Percentiles rank a stretch among this genome's conserved stretches.
Evolutionary conservation across 2,113 vertebrate genomes (phyloP).

Genomic region (Axis porcinus): DNA sequence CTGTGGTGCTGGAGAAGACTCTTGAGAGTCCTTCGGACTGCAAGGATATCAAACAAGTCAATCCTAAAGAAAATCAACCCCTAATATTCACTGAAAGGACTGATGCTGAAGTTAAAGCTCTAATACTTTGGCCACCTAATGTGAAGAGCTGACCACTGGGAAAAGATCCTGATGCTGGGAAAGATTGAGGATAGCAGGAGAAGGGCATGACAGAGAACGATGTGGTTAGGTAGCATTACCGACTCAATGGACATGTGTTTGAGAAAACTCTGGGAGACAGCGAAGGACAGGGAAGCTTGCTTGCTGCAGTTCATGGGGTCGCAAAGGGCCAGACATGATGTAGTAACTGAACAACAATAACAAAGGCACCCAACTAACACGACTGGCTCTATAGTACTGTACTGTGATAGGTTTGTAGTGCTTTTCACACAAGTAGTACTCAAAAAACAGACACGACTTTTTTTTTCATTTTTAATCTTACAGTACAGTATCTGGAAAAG

Average conservation of each 20-base stretch:
- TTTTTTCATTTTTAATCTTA: neutral
- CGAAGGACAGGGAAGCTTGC: neutral
- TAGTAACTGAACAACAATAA: neutral
- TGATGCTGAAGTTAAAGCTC: neutral
- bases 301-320: fast-evolving
- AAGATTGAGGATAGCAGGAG: neutral
- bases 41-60: neutral
- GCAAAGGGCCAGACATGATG: neutral
- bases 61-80: neutral
- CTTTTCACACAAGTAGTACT: neutral
- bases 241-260: neutral
- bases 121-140: neutral
- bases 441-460: neutral
- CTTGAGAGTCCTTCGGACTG: neutral
- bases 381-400: fast-evolving
- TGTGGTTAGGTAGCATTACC: neutral
- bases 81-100: neutral
- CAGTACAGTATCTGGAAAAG: neutral
- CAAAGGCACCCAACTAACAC: neutral
- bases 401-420: no score
- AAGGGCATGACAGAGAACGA: neutral
- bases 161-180: neutral
- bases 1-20: neutral
- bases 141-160: neutral
- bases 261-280: neutral